Percentiles rank a stretch among this genome's conserved stretches.
These are phyloP conservation scores for Sandelia bainsii DNA, from an alignment of 2,797 vertebrate genomes.

Conservation along the genomic window DNA sequence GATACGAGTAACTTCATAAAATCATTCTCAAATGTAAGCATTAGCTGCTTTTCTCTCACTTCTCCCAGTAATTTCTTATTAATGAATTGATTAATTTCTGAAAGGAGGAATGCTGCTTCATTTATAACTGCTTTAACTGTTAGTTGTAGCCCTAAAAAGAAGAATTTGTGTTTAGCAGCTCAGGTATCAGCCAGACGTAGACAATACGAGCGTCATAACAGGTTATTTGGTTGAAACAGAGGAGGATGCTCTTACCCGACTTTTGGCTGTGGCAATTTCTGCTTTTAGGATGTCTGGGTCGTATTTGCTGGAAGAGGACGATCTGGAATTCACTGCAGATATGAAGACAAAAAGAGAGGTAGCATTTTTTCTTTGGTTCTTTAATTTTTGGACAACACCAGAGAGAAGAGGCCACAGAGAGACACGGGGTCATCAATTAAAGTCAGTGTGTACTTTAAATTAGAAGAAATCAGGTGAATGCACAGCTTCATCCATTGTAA, in stretches of 20 bases:
- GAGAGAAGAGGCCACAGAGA: background rate
- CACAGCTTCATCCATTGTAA: background rate
- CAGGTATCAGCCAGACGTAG: background rate
- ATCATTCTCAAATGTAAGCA: too few relatives aligned
- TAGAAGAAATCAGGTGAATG: background rate
- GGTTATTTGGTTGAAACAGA: background rate
- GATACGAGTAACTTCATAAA: too few relatives aligned
- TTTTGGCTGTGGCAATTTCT: conserved; percentile 96
- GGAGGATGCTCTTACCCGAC: conserved; percentile 87
- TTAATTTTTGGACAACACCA: background rate
- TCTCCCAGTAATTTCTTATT: too few relatives aligned
- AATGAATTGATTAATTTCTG: too few relatives aligned
- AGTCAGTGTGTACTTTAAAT: background rate
- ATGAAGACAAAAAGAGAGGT: background rate
- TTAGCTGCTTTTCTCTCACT: too few relatives aligned
- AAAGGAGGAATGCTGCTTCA: too few relatives aligned
- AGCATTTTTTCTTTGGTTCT: too few relatives aligned
- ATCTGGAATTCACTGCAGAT: conserved; percentile 92
- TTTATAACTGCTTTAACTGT: too few relatives aligned
- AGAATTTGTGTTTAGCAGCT: too few relatives aligned
- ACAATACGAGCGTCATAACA: background rate
- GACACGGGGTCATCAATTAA: background rate
- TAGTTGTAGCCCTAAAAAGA: too few relatives aligned
- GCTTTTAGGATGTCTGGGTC: conserved; percentile 99
- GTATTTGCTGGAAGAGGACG: conserved; percentile 96